These are phyloP conservation scores for Cantharis rustica DNA, from an alignment of 2,888 invertebrate genomes.

Conservation along the genomic window DNA sequence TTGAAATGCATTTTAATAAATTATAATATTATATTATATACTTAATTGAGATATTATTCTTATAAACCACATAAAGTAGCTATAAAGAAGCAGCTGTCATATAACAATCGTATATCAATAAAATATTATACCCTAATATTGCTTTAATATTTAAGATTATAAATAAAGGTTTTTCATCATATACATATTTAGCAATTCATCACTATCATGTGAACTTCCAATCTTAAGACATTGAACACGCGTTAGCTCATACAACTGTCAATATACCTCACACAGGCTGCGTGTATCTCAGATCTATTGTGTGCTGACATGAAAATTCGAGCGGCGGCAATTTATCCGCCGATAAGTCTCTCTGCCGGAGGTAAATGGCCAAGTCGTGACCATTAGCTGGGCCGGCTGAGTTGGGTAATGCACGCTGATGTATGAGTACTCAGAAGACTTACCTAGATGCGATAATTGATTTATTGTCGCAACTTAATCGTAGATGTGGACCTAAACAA, in stretches of 20 bases:
- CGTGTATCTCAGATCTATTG: conserved; percentile 54
- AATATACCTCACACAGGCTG: conserved; percentile 54
- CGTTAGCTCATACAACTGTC: conserved; percentile 53
- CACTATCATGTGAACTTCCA: conserved; percentile 29
- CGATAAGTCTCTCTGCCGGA: conserved; percentile 64
- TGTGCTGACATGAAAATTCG: conserved; percentile 61
- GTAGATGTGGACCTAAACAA: conserved; percentile 15
- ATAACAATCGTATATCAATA: background rate
- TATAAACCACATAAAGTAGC: background rate
- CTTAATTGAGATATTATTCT: background rate
- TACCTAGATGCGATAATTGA: conserved; percentile 40
- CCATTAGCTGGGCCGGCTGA: conserved; percentile 55
- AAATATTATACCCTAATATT: background rate
- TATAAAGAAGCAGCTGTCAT: background rate
- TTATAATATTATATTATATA: too few species aligned
- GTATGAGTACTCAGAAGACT: conserved; percentile 36
- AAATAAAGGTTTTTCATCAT: background rate
- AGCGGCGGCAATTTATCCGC: conserved; percentile 62
- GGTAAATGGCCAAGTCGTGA: conserved; percentile 67
- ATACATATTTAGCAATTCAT: background rate
- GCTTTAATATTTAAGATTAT: background rate
- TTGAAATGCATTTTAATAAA: too few species aligned
- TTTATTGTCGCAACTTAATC: conserved; percentile 35
- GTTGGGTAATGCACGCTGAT: conserved; percentile 47
- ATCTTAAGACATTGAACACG: conserved; percentile 42